Percentiles rank a stretch among this genome's conserved stretches.
Conservation (phyloP, 2,113 vertebrate genomes). For the Castor canadensis region DNA sequence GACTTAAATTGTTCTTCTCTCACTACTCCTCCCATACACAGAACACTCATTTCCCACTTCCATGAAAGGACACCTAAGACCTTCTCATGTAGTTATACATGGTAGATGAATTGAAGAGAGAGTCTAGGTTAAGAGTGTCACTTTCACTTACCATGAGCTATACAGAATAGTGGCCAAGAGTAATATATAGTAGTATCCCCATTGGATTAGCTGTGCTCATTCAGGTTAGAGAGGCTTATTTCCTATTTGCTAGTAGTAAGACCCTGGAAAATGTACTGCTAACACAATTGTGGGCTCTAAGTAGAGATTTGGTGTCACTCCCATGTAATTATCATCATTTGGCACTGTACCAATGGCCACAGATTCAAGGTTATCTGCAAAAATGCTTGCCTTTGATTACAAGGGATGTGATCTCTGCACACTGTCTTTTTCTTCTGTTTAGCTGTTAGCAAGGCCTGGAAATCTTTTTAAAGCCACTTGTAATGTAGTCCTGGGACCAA, state of each 20-base stretch:
- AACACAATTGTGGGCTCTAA: conserved; percentile 14
- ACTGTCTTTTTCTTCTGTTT: conserved; percentile 19
- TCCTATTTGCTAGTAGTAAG: conserved; percentile 19
- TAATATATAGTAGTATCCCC: not conserved
- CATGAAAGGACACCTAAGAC: not conserved
- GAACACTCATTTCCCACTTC: not conserved
- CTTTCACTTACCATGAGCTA: not conserved
- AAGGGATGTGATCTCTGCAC: not conserved
- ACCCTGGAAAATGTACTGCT: not conserved
- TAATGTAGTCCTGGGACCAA: conserved; percentile 16
- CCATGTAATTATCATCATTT: conserved; percentile 30
- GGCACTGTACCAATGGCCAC: not conserved
- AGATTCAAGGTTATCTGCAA: not conserved
- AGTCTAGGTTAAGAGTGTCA: not conserved
- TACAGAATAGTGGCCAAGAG: not conserved
- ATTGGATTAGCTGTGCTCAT: not conserved
- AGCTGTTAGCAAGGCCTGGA: not conserved
- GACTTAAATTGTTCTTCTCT: not conserved
- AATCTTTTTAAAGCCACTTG: conserved; percentile 27
- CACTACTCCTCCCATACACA: not conserved
- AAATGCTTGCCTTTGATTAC: conserved; percentile 20
- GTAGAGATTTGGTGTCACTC: conserved; percentile 13
- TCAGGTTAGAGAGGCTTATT: conserved; percentile 26
- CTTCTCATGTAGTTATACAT: not conserved
- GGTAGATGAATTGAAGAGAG: not conserved